These are phyloP conservation scores for Drosophila mulleri DNA, from an alignment of 2,888 invertebrate species.

Conservation along the genomic window DNA sequence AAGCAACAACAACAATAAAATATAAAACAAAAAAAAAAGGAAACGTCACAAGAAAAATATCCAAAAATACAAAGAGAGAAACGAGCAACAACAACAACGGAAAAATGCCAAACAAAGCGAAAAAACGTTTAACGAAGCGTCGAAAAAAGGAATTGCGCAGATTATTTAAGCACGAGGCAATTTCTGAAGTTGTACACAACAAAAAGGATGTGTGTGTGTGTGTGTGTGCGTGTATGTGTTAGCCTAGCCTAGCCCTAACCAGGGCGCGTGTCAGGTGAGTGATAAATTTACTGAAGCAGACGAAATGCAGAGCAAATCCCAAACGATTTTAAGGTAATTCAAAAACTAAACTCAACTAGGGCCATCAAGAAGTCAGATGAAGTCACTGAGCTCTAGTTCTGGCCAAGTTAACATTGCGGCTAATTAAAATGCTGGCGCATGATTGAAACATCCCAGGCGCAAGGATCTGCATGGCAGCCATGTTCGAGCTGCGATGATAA, in stretches of 20 bases:
- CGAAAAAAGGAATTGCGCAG: conserved; percentile 47
- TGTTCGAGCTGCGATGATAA: conserved; percentile 25
- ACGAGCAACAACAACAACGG: conserved; percentile 16
- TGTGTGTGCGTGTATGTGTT: conserved; percentile 1
- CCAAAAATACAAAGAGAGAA: conserved; percentile 16
- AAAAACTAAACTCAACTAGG: background rate
- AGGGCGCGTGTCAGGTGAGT: conserved; percentile 19
- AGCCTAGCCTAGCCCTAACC: background rate
- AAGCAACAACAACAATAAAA: conserved; percentile 6
- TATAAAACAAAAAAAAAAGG: background rate
- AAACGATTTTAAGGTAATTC: background rate
- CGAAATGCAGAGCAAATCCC: conserved; percentile 2
- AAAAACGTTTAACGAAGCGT: conserved; percentile 51
- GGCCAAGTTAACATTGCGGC: too few species aligned
- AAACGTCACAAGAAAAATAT: conserved; percentile 12
- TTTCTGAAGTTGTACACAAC: conserved; percentile 38
- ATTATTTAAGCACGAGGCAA: conserved; percentile 72
- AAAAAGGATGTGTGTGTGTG: conserved; percentile 13
- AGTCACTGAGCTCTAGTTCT: too few species aligned
- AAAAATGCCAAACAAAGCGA: conserved; percentile 51
- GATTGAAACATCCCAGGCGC: background rate
- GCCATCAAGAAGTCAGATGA: background rate
- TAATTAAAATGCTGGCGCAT: background rate
- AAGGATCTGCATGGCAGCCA: background rate
- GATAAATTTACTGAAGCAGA: conserved; percentile 9